Conservation (phyloP, 1,140 invertebrate genomes). For the Druon quercuslanigerum region DNA sequence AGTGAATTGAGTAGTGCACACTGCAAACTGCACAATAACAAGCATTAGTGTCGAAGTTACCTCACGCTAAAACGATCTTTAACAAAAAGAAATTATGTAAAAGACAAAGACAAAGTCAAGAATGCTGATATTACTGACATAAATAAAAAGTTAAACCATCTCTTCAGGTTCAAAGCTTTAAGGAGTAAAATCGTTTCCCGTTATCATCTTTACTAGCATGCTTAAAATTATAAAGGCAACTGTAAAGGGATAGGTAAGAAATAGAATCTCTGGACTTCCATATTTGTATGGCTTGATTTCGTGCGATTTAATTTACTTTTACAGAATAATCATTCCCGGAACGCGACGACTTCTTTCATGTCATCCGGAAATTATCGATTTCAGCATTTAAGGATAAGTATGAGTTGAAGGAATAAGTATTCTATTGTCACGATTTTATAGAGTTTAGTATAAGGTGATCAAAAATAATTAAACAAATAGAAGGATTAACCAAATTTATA, state of each 20-base stretch:
- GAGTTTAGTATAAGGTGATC: too few relatives aligned
- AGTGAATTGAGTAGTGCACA: constrained; percentile 17
- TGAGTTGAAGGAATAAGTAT: not conserved
- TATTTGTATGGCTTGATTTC: not conserved
- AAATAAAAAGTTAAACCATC: not conserved
- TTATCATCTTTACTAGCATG: too few relatives aligned
- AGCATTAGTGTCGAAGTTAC: not conserved
- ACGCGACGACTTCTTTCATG: not conserved
- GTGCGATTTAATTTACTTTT: constrained; percentile 11
- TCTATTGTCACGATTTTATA: too few relatives aligned
- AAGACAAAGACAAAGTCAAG: not conserved
- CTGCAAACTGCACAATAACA: not conserved
- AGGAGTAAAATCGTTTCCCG: too few relatives aligned
- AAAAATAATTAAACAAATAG: too few relatives aligned
- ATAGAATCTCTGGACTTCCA: not conserved
- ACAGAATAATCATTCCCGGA: constrained; percentile 10
- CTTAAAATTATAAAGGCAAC: not conserved
- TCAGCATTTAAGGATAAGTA: not conserved
- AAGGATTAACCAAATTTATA: too few relatives aligned
- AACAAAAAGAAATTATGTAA: not conserved
- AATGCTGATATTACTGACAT: not conserved
- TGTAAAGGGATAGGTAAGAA: not conserved
- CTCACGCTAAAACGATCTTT: not conserved
- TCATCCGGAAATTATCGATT: too few relatives aligned
- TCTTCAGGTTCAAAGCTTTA: too few relatives aligned